phyloP scores from a whole-genome alignment of 2,888 invertebrate species.

The Dichetophora obliterata region DNA sequence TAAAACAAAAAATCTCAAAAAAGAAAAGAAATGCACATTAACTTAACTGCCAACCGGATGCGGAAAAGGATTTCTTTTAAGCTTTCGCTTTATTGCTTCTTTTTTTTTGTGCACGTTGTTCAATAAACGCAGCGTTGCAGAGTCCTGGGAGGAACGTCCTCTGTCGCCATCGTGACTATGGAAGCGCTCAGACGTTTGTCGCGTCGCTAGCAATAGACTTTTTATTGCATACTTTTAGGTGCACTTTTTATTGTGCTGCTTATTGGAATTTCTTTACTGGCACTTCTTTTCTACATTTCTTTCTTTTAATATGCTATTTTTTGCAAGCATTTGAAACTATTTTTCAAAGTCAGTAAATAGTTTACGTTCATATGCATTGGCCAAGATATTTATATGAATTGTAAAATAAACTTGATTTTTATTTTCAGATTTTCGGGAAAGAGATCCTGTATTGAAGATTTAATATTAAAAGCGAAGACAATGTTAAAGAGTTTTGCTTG shows the following conservation, averaged over 20 bases:
- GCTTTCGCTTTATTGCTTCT: slow-evolving; percentile 2
- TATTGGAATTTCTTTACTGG: not conserved
- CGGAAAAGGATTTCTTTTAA: slow-evolving; percentile 18
- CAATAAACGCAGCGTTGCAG: not conserved
- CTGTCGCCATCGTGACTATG: not conserved
- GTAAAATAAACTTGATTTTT: not conserved
- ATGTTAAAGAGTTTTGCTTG: no score
- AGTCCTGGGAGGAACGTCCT: slow-evolving; percentile 23
- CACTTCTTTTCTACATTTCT: not conserved
- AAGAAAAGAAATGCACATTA: not conserved
- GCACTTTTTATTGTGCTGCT: slow-evolving; percentile 13
- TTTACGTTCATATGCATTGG: no score
- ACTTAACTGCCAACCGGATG: not conserved
- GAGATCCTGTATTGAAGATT: not conserved
- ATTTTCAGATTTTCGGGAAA: not conserved
- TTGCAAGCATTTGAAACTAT: not conserved
- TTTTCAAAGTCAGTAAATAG: not conserved
- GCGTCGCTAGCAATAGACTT: slow-evolving; percentile 10
- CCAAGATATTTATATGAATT: not conserved
- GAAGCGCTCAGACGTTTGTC: not conserved
- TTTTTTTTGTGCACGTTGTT: not conserved
- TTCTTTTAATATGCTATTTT: not conserved
- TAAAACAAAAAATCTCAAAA: not conserved
- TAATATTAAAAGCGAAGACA: no score
- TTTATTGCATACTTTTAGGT: slow-evolving; percentile 25